A percentile compares a stretch with the other conserved stretches of the same genome.
Conservation (phyloP, 2,113 vertebrate genomes). For the Takifugu bimaculatus region DNA sequence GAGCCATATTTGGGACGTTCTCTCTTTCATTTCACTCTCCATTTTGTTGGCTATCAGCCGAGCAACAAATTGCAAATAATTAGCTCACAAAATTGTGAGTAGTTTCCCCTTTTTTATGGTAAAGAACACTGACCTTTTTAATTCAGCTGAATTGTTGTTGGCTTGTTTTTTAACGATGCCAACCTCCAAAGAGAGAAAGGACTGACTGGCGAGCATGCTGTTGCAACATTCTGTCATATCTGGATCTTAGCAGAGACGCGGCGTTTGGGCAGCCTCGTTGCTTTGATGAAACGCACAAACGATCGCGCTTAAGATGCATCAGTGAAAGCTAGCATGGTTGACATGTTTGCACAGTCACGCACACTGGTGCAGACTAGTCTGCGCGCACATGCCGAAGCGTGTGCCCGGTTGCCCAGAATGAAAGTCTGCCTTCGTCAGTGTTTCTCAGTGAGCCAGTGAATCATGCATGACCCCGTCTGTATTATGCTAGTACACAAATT, state of each 20-base stretch:
- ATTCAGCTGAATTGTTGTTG: no score
- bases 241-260: not conserved
- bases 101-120: no score
- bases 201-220: no score
- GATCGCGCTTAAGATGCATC: not conserved
- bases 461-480: slow-evolving; percentile 25
- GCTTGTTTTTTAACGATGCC: no score
- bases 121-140: not conserved
- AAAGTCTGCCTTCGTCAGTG: slow-evolving; percentile 2
- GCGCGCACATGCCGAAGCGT: not conserved
- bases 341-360: not conserved
- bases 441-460: slow-evolving; percentile 18
- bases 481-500: slow-evolving; percentile 37
- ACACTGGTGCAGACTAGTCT: not conserved
- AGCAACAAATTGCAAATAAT: no score
- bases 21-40: no score
- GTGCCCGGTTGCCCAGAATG: slow-evolving; percentile 1
- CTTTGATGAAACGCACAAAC: not conserved
- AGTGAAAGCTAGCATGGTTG: not conserved
- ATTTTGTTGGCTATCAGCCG: no score
- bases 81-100: no score
- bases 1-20: no score
- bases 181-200: no score
- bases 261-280: not conserved
- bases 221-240: not conserved